Conservation (phyloP, 1,140 invertebrate species). For the Ectropis grisescens region DNA sequence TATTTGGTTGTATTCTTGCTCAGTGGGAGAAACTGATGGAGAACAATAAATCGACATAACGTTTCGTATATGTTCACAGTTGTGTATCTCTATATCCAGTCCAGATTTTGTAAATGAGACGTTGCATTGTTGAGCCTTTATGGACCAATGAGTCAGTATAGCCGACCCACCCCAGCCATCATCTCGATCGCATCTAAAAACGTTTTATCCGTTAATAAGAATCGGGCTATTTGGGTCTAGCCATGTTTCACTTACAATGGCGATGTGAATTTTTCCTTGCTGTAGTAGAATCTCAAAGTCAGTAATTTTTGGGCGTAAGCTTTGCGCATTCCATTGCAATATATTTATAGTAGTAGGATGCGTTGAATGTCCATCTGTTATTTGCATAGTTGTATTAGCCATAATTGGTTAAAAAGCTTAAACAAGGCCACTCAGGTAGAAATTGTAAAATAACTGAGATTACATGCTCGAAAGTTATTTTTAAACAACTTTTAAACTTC, state of each 20-base stretch:
- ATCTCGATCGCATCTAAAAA: constrained; percentile 3
- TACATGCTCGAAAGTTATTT: neutral
- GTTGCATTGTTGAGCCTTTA: neutral
- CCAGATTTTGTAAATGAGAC: neutral
- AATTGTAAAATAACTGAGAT: neutral
- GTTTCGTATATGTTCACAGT: constrained; percentile 6
- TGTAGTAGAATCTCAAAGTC: constrained; percentile 2
- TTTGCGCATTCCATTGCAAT: constrained; percentile 14
- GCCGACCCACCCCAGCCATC: constrained; percentile 10
- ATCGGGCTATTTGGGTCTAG: constrained; percentile 3
- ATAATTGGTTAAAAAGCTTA: neutral
- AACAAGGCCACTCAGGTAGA: neutral
- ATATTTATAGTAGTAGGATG: constrained; percentile 10
- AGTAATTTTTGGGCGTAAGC: constrained; percentile 5
- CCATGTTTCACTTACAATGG: constrained; percentile 11
- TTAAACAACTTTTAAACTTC: neutral
- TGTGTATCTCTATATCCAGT: constrained; percentile 3
- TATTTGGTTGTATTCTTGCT: constrained; percentile 1
- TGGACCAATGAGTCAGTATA: constrained; percentile 2
- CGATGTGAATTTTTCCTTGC: constrained; percentile 10
- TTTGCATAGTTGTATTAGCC: neutral
- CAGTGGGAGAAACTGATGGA: neutral
- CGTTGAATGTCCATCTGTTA: too few relatives aligned
- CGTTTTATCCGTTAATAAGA: constrained; percentile 3
- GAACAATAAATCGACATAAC: constrained; percentile 11